Evolutionary conservation across 2,113 vertebrate species (phyloP).

Genomic region (Mus spicilegus): DNA sequence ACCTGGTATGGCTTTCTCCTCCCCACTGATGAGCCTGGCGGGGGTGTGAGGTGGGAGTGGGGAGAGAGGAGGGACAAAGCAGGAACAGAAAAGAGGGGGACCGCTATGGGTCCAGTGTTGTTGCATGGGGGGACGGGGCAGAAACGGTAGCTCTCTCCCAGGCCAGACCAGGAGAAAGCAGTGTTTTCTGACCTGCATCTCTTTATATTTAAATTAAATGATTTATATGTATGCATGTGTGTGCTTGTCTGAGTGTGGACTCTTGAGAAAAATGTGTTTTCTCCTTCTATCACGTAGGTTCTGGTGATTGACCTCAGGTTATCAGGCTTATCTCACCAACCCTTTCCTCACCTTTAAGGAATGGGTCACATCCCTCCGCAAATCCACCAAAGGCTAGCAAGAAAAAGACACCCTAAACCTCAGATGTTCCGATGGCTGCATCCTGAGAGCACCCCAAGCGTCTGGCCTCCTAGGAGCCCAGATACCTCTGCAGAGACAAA

Average conservation of each 20-base stretch:
- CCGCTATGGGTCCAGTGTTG: neutral
- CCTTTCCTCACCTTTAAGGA: neutral
- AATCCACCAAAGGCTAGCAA: neutral
- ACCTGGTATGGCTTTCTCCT: constrained; percentile 46
- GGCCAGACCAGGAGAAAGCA: neutral
- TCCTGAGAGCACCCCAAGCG: too few species aligned
- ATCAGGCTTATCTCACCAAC: neutral
- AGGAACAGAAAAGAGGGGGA: too few species aligned
- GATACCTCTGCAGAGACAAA: neutral
- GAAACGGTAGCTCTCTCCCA: neutral
- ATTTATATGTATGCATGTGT: neutral
- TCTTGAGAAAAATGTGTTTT: neutral
- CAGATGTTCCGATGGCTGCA: neutral
- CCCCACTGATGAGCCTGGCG: neutral
- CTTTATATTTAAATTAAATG: neutral
- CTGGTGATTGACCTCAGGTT: neutral
- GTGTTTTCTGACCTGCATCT: neutral
- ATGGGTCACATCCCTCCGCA: neutral
- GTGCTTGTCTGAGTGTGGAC: neutral
- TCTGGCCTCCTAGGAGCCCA: neutral
- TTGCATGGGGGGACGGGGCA: neutral
- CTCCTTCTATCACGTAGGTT: too few species aligned
- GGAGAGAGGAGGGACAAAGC: neutral
- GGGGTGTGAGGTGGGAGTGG: neutral
- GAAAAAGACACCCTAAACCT: neutral